These are phyloP conservation scores for Bemisia tabaci DNA, from an alignment of 1,140 invertebrate species.

Conservation along the genomic window DNA sequence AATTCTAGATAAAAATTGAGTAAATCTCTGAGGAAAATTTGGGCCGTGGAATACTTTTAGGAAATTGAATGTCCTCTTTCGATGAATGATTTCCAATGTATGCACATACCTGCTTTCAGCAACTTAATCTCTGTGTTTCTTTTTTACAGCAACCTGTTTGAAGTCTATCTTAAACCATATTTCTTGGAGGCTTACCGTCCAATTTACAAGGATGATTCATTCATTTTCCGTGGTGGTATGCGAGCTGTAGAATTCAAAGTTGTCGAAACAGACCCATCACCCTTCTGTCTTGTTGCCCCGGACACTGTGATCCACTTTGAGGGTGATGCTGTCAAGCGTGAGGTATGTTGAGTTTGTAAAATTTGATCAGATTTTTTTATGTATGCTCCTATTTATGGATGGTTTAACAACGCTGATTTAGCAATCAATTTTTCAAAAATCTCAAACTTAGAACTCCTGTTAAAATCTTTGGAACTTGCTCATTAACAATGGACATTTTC, in stretches of 20 bases:
- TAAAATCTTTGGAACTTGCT: no score
- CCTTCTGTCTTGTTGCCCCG: constrained; percentile 97
- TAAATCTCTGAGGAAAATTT: no score
- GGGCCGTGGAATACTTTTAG: no score
- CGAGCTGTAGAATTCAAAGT: constrained; percentile 99
- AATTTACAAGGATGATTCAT: constrained; percentile 97
- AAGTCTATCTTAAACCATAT: constrained; percentile 98
- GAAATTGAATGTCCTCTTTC: no score
- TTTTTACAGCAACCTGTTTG: constrained; percentile 73
- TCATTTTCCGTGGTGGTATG: constrained; percentile 96
- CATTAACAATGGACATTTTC: no score
- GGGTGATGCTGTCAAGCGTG: constrained; percentile 95
- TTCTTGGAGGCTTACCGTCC: constrained; percentile 98
- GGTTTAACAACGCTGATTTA: no score
- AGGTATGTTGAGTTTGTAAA: constrained; percentile 44
- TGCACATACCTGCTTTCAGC: no score
- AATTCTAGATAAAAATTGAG: no score
- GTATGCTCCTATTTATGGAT: no score
- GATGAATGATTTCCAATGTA: no score
- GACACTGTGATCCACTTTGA: constrained; percentile 99
- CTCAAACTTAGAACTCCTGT: no score
- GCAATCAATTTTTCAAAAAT: no score
- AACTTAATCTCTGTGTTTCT: constrained; percentile 17
- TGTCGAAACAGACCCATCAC: constrained; percentile 92
- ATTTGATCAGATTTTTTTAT: constrained; percentile 7